A percentile compares a stretch with the other conserved stretches of the same genome.
These are phyloP conservation scores for Drosophila multiciliata DNA, from an alignment of 2,888 invertebrate genomes.

Conservation along the genomic window DNA sequence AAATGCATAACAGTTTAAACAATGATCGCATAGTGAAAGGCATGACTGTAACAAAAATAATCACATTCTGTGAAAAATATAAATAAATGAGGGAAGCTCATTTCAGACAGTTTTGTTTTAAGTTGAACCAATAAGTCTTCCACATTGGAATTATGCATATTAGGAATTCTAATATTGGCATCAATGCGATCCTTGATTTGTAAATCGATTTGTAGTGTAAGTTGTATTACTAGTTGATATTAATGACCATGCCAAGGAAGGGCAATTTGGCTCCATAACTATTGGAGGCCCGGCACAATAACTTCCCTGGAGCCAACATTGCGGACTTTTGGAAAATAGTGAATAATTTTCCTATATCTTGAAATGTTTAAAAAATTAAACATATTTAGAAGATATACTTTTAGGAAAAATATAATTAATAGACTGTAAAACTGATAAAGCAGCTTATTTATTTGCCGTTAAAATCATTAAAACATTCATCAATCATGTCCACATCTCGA, in stretches of 20 bases:
- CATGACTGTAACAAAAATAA: neutral
- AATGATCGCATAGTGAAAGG: neutral
- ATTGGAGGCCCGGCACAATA: conserved; percentile 13
- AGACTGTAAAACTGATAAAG: neutral
- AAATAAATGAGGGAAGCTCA: neutral
- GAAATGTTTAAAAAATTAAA: neutral
- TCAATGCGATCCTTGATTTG: neutral
- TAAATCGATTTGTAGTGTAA: too few relatives aligned
- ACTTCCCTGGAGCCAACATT: conserved; percentile 22
- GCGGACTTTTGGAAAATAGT: neutral
- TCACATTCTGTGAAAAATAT: neutral
- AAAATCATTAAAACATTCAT: neutral
- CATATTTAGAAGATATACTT: neutral
- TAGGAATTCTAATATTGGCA: neutral
- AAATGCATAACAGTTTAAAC: neutral
- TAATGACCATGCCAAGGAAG: conserved; percentile 7
- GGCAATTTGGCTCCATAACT: conserved; percentile 11
- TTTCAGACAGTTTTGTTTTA: neutral
- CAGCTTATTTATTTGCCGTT: neutral
- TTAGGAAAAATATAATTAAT: neutral
- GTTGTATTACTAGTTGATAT: conserved; percentile 22
- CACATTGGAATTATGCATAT: neutral
- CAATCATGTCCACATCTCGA: neutral
- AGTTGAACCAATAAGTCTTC: neutral
- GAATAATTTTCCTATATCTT: fast-evolving